Conservation (phyloP, 2,888 invertebrate genomes). For the Ramazzottius varieornatus region DNA sequence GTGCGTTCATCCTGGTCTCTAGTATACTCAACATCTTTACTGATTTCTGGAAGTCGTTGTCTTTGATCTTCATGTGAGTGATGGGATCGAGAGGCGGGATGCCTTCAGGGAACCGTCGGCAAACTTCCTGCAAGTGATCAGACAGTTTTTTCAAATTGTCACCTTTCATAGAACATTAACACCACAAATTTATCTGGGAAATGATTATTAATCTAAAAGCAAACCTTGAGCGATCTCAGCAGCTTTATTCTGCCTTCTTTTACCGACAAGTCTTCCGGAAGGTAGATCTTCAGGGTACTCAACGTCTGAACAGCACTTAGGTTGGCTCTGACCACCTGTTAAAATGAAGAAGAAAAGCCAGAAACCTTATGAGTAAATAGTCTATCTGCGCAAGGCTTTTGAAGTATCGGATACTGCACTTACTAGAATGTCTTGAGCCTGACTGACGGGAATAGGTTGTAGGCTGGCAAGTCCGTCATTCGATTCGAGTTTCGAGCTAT, state of each 20-base stretch:
- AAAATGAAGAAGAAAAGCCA: neutral
- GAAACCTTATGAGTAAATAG: neutral
- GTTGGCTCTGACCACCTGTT: neutral
- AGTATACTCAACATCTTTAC: slow-evolving; percentile 25
- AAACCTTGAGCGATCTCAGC: slow-evolving; percentile 1
- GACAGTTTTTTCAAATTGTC: slow-evolving; percentile 3
- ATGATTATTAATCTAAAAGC: too few species aligned
- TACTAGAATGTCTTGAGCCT: neutral
- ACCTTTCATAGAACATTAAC: slow-evolving; percentile 15
- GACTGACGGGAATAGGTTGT: neutral
- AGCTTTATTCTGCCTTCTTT: neutral
- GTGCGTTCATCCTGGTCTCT: slow-evolving; percentile 3
- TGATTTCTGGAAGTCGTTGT: slow-evolving; percentile 46
- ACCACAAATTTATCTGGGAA: too few species aligned
- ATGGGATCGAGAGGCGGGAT: slow-evolving; percentile 73
- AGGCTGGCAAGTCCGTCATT: neutral
- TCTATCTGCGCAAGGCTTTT: neutral
- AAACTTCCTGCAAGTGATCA: slow-evolving; percentile 37
- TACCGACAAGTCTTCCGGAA: neutral
- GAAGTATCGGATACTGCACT: neutral
- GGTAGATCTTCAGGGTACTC: neutral
- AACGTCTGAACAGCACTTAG: neutral
- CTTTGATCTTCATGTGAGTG: slow-evolving; percentile 80
- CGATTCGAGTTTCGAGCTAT: neutral
- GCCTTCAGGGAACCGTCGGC: slow-evolving; percentile 59